Conservation (phyloP, 2,888 invertebrate species). For the Boloria selene region DNA sequence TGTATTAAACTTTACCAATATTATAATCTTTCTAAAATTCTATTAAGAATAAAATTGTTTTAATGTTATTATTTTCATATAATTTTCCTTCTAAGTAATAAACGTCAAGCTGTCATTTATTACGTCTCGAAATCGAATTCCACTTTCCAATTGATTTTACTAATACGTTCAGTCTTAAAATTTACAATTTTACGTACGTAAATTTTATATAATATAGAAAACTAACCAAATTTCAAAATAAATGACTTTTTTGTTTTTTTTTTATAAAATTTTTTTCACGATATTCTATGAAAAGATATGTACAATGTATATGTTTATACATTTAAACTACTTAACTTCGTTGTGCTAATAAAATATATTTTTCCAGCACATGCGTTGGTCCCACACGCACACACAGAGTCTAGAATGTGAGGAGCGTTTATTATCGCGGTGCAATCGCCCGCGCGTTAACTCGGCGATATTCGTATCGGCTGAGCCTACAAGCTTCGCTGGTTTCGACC, state of each 20-base stretch:
- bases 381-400: conserved; percentile 85
- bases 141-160: not conserved
- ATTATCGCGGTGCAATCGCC: conserved; percentile 84
- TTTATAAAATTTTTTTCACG: too few species aligned
- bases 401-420: conserved; percentile 84
- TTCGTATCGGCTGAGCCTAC: conserved; percentile 89
- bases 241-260: too few species aligned
- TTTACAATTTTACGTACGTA: too few species aligned
- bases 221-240: too few species aligned
- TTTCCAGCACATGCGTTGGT: conserved; percentile 87
- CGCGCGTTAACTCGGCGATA: conserved; percentile 92
- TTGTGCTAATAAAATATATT: not conserved
- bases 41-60: not conserved
- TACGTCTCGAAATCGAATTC: not conserved
- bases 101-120: conserved; percentile 8
- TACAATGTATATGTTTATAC: too few species aligned
- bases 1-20: not conserved
- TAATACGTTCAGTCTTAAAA: not conserved
- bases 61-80: not conserved
- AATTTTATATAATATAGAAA: too few species aligned
- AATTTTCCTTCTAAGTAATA: not conserved
- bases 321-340: too few species aligned
- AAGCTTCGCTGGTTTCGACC: conserved; percentile 89
- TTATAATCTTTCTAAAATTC: not conserved
- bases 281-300: too few species aligned